Conservation (phyloP, 2,113 vertebrate genomes). For the Petrocephalus microphthalmus region DNA sequence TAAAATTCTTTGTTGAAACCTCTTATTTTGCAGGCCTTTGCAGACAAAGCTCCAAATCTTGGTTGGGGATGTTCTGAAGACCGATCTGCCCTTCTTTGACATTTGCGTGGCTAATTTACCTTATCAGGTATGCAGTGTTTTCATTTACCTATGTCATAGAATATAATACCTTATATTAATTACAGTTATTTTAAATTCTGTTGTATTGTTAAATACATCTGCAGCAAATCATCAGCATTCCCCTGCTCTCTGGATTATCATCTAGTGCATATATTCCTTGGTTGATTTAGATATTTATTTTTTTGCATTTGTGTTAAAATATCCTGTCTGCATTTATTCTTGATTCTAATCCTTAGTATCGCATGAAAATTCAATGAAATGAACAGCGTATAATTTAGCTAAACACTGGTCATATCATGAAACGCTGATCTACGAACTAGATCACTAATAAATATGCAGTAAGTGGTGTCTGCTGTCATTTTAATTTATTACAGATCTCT, state of each 20-base stretch:
- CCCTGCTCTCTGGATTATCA: neutral
- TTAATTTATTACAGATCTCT: conserved; percentile 73
- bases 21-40: conserved; percentile 54
- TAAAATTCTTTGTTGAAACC: neutral
- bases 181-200: neutral
- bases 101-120: conserved; percentile 94
- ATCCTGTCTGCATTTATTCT: neutral
- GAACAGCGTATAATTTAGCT: neutral
- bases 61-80: conserved; percentile 87
- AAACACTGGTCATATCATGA: neutral
- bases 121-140: conserved; percentile 73
- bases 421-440: neutral
- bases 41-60: conserved; percentile 87
- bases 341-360: neutral
- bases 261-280: neutral
- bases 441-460: neutral
- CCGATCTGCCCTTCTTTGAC: conserved; percentile 91
- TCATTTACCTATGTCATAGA: neutral
- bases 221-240: neutral
- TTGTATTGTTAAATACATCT: neutral
- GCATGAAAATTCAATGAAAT: neutral
- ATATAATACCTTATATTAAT: neutral
- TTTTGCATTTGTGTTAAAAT: neutral
- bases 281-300: neutral
- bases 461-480: neutral